phyloP scores from a whole-genome alignment of 2,888 invertebrate genomes.

The Temnothorax rugatulus region DNA sequence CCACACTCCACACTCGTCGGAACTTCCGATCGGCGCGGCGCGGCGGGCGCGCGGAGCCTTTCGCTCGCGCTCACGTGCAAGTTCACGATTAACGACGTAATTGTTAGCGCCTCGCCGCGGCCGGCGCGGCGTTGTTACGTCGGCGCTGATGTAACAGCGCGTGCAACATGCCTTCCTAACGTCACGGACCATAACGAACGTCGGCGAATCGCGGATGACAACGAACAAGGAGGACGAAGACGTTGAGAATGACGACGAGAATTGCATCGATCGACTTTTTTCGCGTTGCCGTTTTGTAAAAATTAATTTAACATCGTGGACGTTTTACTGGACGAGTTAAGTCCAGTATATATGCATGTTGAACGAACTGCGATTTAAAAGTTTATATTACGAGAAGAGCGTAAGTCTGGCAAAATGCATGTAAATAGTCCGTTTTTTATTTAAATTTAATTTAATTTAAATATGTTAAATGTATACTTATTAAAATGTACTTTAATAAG shows the following conservation, averaged over 20 bases:
- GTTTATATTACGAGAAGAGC: neutral
- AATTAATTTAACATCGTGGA: neutral
- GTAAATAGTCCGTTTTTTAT: neutral
- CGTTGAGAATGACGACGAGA: neutral
- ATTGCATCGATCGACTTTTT: neutral
- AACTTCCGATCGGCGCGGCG: slow-evolving; percentile 53
- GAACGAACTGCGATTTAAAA: neutral
- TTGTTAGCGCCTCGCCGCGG: slow-evolving; percentile 62
- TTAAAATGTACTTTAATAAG: neutral
- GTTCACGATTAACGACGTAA: slow-evolving; percentile 74
- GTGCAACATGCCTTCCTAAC: slow-evolving; percentile 75
- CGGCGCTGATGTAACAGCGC: slow-evolving; percentile 66
- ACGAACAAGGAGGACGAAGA: neutral
- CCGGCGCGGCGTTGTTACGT: slow-evolving; percentile 62
- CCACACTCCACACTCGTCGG: neutral
- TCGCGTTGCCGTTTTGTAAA: neutral
- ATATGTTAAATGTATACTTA: neutral
- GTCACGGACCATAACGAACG: slow-evolving; percentile 82
- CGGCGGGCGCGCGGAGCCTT: neutral
- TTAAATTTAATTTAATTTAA: neutral
- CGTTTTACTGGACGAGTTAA: neutral
- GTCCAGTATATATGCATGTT: neutral
- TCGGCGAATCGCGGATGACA: slow-evolving; percentile 69
- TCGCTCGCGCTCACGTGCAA: slow-evolving; percentile 53
- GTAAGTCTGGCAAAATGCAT: neutral